Conservation (phyloP, 2,797 vertebrate genomes). For the Poeciliopsis gracilis region DNA sequence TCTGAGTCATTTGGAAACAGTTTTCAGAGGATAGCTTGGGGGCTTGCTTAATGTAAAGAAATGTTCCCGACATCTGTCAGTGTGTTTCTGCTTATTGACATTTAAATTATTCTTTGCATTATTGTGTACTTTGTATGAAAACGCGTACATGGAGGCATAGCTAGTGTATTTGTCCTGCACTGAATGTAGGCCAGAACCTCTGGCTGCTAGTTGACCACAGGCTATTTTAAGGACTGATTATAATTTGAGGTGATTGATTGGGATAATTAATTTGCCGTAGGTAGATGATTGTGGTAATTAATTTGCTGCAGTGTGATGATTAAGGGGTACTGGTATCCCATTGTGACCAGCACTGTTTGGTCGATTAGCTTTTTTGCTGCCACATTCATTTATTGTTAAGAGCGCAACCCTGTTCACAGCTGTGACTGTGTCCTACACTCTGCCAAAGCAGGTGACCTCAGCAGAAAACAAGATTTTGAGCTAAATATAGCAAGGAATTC, state of each 20-base stretch:
- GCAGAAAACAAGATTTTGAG: slow-evolving; percentile 28
- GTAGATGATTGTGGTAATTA: slow-evolving; percentile 82
- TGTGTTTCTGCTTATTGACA: neutral
- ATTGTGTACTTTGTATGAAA: neutral
- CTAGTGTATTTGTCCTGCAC: slow-evolving; percentile 5
- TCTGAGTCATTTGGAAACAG: neutral
- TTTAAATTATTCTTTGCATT: neutral
- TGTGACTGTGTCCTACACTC: slow-evolving; percentile 17
- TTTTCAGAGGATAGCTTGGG: neutral
- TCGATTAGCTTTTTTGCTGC: slow-evolving; percentile 73
- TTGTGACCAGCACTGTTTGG: slow-evolving; percentile 72
- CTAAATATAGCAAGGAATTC: neutral
- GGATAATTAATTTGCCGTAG: slow-evolving; percentile 81
- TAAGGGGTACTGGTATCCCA: slow-evolving; percentile 76
- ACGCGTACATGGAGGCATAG: slow-evolving; percentile 3
- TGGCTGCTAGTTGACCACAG: slow-evolving; percentile 71
- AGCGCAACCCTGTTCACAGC: slow-evolving; percentile 49
- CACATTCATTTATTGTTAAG: slow-evolving; percentile 71
- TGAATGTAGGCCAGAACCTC: slow-evolving; percentile 53
- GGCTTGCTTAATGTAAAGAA: neutral
- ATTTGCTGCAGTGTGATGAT: slow-evolving; percentile 79
- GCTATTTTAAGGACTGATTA: slow-evolving; percentile 76
- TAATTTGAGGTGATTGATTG: slow-evolving; percentile 81
- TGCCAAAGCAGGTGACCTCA: slow-evolving; percentile 39
- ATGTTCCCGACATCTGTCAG: neutral